Conservation (phyloP, 2,888 invertebrate species). For the Kuschelorhynchus macadamiae region DNA sequence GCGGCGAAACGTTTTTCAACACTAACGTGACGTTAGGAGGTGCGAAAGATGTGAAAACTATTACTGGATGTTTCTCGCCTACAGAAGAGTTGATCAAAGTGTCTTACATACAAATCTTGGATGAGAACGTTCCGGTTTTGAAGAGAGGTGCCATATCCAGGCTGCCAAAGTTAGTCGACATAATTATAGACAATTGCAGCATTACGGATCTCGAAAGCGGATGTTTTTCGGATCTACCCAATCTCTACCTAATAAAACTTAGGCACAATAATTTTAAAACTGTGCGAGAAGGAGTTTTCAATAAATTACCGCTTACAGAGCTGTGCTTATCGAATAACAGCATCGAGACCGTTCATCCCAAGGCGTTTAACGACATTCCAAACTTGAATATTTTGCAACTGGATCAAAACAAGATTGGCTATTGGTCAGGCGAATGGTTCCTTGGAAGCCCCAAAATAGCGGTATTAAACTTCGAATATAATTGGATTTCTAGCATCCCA, state of each 20-base stretch:
- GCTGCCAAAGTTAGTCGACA: conserved; percentile 59
- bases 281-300: conserved; percentile 57
- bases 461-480: conserved; percentile 57
- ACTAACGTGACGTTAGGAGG: conserved; percentile 61
- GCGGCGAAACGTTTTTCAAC: conserved; percentile 59
- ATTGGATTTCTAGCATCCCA: conserved; percentile 55
- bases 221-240: conserved; percentile 57
- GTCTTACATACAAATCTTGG: conserved; percentile 61
- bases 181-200: conserved; percentile 55
- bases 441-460: conserved; percentile 56
- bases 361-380: conserved; percentile 59
- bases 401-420: conserved; percentile 58
- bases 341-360: conserved; percentile 56
- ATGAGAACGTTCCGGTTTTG: conserved; percentile 61
- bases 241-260: conserved; percentile 56
- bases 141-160: conserved; percentile 60
- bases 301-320: conserved; percentile 54
- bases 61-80: conserved; percentile 62
- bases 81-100: conserved; percentile 58
- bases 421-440: conserved; percentile 58
- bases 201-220: conserved; percentile 57
- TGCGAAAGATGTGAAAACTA: conserved; percentile 58
- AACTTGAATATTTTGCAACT: conserved; percentile 57
- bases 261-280: conserved; percentile 54
- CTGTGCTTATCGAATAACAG: conserved; percentile 56